phyloP scores from a whole-genome alignment of 1,140 invertebrate genomes.

The Drosophila eugracilis region DNA sequence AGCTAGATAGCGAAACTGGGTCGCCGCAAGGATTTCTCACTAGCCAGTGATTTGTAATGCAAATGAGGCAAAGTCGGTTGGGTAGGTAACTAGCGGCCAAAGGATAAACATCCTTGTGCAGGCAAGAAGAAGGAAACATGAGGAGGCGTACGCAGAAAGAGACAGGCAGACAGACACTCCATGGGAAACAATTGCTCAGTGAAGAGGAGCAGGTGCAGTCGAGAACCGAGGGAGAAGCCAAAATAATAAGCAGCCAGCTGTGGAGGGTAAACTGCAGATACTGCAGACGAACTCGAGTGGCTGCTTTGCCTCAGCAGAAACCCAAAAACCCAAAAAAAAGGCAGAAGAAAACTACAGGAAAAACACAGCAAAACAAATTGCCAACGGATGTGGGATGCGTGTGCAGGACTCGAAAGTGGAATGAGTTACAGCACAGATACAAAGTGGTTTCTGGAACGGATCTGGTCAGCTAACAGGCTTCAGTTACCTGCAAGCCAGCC shows the following conservation, averaged over 20 bases:
- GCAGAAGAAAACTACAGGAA: conserved; percentile 4
- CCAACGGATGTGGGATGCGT: conserved; percentile 60
- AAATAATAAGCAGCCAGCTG: conserved; percentile 61
- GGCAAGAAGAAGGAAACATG: conserved; percentile 4
- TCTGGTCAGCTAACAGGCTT: conserved; percentile 25
- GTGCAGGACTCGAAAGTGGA: conserved; percentile 45
- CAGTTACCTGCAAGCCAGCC: conserved; percentile 4
- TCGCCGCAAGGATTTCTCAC: conserved; percentile 71
- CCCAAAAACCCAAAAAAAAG: conserved; percentile 14
- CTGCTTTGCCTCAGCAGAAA: conserved; percentile 17
- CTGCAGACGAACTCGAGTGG: conserved; percentile 50
- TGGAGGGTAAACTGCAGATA: conserved; percentile 20
- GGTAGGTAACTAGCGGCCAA: conserved; percentile 54
- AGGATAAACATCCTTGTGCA: conserved; percentile 55
- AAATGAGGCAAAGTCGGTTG: conserved; percentile 67
- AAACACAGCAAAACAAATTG: conserved; percentile 43
- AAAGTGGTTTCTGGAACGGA: conserved; percentile 2
- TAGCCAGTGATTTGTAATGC: conserved; percentile 78
- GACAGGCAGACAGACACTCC: conserved; percentile 19
- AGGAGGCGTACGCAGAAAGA: conserved; percentile 2
- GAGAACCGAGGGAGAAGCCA: conserved; percentile 34
- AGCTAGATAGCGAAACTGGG: conserved; percentile 51
- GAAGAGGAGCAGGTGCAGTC: conserved; percentile 36
- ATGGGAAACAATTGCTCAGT: conserved; percentile 53
- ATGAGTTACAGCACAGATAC: conserved; percentile 16